These are phyloP conservation scores for Drosophila ezoana DNA, from an alignment of 2,888 invertebrate species.

Conservation along the genomic window DNA sequence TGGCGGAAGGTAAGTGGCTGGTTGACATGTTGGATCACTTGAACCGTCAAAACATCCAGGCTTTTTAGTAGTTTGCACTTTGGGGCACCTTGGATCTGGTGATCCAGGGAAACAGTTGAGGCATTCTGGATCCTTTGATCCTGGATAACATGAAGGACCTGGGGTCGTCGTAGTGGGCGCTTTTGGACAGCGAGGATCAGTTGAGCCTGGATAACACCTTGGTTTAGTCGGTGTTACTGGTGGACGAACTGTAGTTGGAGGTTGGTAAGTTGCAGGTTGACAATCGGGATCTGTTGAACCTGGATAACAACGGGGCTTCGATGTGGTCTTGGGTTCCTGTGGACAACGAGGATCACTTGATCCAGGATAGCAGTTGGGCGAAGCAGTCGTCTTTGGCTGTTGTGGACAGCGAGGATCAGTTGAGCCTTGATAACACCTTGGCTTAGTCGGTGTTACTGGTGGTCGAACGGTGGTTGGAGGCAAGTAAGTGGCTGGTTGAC, in stretches of 20 bases:
- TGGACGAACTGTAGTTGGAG: conserved; percentile 13
- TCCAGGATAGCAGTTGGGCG: conserved; percentile 17
- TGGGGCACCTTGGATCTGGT: conserved; percentile 51
- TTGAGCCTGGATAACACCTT: conserved; percentile 82
- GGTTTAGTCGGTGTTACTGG: conserved; percentile 6
- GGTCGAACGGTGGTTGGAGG: not conserved
- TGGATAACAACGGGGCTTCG: conserved; percentile 59
- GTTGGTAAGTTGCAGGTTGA: conserved; percentile 44
- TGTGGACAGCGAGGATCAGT: not conserved
- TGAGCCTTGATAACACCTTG: conserved; percentile 32
- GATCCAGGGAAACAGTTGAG: conserved; percentile 82
- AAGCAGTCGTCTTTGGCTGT: not conserved
- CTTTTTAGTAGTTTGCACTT: conserved; percentile 38
- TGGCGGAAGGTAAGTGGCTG: conserved; percentile 45
- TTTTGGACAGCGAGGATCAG: conserved; percentile 63
- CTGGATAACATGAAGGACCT: conserved; percentile 41
- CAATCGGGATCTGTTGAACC: conserved; percentile 80
- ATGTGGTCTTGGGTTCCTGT: conserved; percentile 7
- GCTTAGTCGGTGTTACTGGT: conserved; percentile 1
- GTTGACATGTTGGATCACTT: conserved; percentile 66
- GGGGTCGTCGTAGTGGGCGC: conserved; percentile 55
- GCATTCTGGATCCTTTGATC: conserved; percentile 75
- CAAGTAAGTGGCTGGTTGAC: not conserved
- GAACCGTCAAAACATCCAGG: conserved; percentile 83
- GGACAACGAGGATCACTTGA: conserved; percentile 24